phyloP scores from a whole-genome alignment of 2,888 invertebrate species.

The Pterobdella sp. region DNA sequence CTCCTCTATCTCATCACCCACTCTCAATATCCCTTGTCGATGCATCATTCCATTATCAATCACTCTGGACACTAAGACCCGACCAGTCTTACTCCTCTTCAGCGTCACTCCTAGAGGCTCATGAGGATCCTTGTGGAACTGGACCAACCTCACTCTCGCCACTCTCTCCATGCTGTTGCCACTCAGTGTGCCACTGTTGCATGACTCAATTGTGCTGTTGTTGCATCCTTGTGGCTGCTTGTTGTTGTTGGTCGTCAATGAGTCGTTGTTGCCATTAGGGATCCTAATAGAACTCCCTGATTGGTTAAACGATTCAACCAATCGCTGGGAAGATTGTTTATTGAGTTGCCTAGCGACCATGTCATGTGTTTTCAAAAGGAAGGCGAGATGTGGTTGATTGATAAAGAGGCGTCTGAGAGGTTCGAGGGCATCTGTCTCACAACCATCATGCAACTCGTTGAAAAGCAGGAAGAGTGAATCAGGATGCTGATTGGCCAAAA shows the following conservation, averaged over 20 bases:
- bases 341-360: constrained; percentile 8
- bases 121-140: constrained; percentile 98
- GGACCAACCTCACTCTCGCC: constrained; percentile 92
- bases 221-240: neutral
- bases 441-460: neutral
- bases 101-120: constrained; percentile 85
- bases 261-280: neutral
- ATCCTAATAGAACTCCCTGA: neutral
- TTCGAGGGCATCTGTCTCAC: neutral
- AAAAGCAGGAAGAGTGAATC: neutral
- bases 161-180: constrained; percentile 68
- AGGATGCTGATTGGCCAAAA: neutral
- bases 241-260: neutral
- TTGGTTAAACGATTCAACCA: constrained; percentile 14
- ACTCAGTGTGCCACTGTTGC: constrained; percentile 10
- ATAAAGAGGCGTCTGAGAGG: neutral
- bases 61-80: constrained; percentile 90
- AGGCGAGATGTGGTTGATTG: neutral
- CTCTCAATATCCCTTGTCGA: constrained; percentile 59
- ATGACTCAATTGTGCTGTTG: constrained; percentile 9
- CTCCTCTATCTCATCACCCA: constrained; percentile 7
- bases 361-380: constrained; percentile 11
- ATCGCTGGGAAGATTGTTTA: neutral
- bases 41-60: constrained; percentile 99
- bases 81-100: constrained; percentile 91